Evolutionary conservation across 2,113 vertebrate genomes (phyloP).

Genomic region (Phalacrocorax brasilianus): DNA sequence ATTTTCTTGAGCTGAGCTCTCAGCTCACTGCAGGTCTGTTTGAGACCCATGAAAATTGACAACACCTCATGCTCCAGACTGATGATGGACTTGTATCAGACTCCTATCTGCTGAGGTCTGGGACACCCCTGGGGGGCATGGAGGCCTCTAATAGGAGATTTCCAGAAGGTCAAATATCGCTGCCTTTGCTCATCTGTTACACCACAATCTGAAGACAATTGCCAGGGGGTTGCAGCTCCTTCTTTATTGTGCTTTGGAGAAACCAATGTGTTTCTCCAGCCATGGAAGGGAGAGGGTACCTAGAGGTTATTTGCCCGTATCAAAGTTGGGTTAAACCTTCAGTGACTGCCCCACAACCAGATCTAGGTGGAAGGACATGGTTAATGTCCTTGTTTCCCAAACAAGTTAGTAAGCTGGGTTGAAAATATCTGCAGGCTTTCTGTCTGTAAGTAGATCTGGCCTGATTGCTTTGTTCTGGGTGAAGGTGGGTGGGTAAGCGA

Average conservation of each 20-base stretch:
- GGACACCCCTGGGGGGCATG: neutral
- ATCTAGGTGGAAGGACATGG: neutral
- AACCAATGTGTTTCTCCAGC: neutral
- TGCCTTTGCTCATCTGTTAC: neutral
- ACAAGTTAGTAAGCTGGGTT: neutral
- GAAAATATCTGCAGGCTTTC: neutral
- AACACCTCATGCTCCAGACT: neutral
- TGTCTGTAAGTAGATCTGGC: neutral
- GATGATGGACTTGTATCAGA: neutral
- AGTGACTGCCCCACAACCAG: neutral
- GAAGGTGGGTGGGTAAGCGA: neutral
- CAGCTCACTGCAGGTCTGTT: neutral
- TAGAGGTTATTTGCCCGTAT: neutral
- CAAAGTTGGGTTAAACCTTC: neutral
- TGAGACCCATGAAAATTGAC: slow-evolving; percentile 3
- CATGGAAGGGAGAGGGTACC: neutral
- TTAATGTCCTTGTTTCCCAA: slow-evolving; percentile 24
- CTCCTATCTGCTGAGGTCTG: neutral
- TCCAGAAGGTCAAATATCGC: neutral
- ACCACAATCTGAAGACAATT: neutral
- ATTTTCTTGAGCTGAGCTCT: slow-evolving; percentile 17
- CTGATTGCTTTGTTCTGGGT: neutral
- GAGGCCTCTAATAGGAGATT: neutral
- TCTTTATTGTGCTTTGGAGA: neutral
- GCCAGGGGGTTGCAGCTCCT: neutral